phyloP scores from a whole-genome alignment of 2,888 invertebrate genomes.

The Nemotelus nigrinus region DNA sequence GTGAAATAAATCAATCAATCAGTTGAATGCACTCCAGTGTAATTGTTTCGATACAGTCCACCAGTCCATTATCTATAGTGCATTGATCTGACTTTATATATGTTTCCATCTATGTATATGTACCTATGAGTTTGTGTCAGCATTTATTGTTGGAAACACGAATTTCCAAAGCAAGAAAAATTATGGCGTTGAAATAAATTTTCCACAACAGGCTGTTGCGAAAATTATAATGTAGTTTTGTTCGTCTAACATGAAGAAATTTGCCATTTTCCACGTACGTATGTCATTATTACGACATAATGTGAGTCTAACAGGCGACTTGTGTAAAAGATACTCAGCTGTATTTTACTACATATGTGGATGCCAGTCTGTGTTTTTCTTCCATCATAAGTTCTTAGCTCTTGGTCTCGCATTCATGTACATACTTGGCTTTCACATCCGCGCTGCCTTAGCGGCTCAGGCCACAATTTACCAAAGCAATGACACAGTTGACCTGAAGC shows the following conservation, averaged over 20 bases:
- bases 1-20: not conserved
- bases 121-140: not conserved
- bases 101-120: no score
- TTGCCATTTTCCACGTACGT: conserved; percentile 22
- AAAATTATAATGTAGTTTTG: conserved; percentile 12
- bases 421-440: not conserved
- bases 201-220: conserved; percentile 14
- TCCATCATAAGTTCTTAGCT: not conserved
- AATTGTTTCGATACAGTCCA: not conserved
- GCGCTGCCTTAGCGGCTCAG: conserved; percentile 5
- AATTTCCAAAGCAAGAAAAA: conserved; percentile 19
- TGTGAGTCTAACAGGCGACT: not conserved
- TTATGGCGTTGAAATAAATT: conserved; percentile 28
- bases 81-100: not conserved
- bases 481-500: conserved; percentile 33
- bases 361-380: not conserved
- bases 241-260: conserved; percentile 19
- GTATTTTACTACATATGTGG: not conserved
- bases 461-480: conserved; percentile 32
- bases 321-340: not conserved
- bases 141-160: not conserved
- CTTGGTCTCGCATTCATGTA: conserved; percentile 1
- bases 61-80: not conserved
- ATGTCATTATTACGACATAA: conserved; percentile 19
- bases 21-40: conserved; percentile 6